Conservation (phyloP, 2,797 vertebrate genomes). For the Gallirallus australis region DNA sequence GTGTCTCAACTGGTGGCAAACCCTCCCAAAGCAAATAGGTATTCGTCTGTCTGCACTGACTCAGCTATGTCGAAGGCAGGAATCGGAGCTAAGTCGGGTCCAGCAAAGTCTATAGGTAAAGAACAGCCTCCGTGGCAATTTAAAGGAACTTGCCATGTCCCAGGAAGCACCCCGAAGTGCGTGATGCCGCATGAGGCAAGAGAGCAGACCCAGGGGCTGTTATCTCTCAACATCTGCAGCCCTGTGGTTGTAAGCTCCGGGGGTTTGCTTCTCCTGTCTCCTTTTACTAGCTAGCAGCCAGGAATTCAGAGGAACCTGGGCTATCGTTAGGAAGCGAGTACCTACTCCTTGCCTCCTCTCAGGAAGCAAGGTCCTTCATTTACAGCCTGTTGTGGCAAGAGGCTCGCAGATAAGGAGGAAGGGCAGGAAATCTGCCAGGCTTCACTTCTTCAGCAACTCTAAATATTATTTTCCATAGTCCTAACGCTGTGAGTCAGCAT, state of each 20-base stretch:
- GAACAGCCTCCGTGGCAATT: not conserved
- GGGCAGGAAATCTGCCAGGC: constrained; percentile 23
- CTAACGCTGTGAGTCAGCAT: constrained; percentile 57
- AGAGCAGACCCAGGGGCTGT: not conserved
- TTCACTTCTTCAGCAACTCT: constrained; percentile 30
- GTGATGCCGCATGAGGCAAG: not conserved
- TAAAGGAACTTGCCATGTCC: not conserved
- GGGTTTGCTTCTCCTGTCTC: not conserved
- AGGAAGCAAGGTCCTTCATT: constrained; percentile 39
- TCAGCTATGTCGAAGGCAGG: constrained; percentile 26
- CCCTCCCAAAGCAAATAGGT: constrained; percentile 39
- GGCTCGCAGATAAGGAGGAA: constrained; percentile 35
- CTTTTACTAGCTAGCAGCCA: not conserved
- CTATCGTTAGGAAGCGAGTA: constrained; percentile 49
- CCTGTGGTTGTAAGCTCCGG: not conserved
- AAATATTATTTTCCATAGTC: constrained; percentile 26
- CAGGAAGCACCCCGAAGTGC: not conserved
- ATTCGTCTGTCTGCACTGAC: constrained; percentile 39
- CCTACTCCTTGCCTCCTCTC: constrained; percentile 8
- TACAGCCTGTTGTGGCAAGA: not conserved
- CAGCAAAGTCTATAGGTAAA: not conserved
- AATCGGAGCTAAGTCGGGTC: not conserved
- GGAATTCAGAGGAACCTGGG: constrained; percentile 1
- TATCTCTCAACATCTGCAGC: not conserved
- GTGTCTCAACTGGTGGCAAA: not conserved